Percentiles rank a stretch among this genome's conserved stretches.
Evolutionary conservation across 2,888 invertebrate genomes (phyloP).

Genomic region (Nymphalis polychloros): DNA sequence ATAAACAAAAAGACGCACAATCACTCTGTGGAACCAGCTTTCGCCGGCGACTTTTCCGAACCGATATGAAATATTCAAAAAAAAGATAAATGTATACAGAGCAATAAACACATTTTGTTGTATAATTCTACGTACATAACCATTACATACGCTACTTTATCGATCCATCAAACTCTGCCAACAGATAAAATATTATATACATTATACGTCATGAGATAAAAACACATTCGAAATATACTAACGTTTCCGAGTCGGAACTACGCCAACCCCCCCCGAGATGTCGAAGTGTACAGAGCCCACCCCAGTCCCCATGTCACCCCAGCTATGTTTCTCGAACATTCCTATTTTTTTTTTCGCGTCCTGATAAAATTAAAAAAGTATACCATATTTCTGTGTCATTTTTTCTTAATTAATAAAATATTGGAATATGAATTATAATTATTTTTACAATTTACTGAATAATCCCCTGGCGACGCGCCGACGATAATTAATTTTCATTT

Average conservation of each 20-base stretch:
- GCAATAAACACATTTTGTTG: too few species aligned
- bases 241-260: constrained; percentile 11
- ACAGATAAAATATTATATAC: constrained; percentile 7
- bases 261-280: constrained; percentile 11
- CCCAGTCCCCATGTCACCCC: not conserved
- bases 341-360: not conserved
- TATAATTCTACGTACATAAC: too few species aligned
- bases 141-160: not conserved
- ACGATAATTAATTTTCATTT: constrained; percentile 9
- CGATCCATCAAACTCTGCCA: constrained; percentile 3
- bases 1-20: too few species aligned
- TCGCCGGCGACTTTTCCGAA: too few species aligned
- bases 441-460: constrained; percentile 6
- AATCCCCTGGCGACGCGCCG: constrained; percentile 6
- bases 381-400: not conserved
- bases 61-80: too few species aligned
- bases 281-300: constrained; percentile 15
- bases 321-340: not conserved
- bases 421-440: constrained; percentile 1
- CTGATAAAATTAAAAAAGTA: constrained; percentile 3
- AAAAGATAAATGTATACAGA: too few species aligned
- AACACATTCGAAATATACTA: not conserved
- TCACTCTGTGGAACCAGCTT: too few species aligned
- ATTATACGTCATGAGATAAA: not conserved
- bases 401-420: constrained; percentile 29